Conservation (phyloP, 2,797 vertebrate species). For the Alca torda region DNA sequence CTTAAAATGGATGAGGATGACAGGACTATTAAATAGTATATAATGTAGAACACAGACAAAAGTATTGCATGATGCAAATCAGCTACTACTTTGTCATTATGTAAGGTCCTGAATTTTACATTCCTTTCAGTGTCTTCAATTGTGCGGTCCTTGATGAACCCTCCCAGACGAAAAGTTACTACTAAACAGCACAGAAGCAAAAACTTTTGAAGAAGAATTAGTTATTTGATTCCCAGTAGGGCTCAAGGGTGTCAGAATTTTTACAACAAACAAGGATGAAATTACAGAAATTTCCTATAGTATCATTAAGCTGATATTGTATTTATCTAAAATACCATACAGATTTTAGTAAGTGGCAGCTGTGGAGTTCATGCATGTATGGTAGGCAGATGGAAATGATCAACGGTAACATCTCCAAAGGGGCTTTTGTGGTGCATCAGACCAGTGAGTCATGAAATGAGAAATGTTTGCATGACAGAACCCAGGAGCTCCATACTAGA, state of each 20-base stretch:
- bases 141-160: not conserved
- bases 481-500: not conserved
- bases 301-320: not conserved
- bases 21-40: not conserved
- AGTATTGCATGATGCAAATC: not conserved
- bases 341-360: not conserved
- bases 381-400: slow-evolving; percentile 55
- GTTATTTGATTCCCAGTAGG: not conserved
- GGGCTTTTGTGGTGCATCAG: slow-evolving; percentile 29
- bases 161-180: not conserved
- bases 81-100: not conserved
- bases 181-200: not conserved
- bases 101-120: not conserved
- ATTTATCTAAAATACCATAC: not conserved
- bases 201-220: not conserved
- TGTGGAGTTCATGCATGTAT: not conserved
- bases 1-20: not conserved
- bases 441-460: slow-evolving; percentile 65
- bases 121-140: not conserved
- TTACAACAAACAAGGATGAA: not conserved
- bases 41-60: not conserved
- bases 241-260: not conserved
- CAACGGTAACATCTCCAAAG: slow-evolving; percentile 35
- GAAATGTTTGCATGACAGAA: slow-evolving; percentile 25
- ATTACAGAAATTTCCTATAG: not conserved